Percentiles rank a stretch among this genome's conserved stretches.
phyloP scores from a whole-genome alignment of 1,140 invertebrate genomes.

The Himalopsyche phryganea region DNA sequence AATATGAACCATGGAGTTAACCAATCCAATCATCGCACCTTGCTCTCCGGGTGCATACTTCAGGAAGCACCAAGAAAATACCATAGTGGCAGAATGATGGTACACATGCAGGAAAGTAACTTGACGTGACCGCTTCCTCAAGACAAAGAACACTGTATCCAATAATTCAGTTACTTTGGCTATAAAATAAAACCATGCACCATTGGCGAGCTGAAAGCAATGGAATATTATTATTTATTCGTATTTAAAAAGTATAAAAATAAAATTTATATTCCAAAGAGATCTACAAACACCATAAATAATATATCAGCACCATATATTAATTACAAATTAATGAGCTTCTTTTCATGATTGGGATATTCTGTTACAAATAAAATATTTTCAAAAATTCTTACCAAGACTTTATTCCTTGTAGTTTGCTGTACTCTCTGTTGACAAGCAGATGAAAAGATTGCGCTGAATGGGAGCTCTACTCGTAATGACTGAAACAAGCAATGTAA shows the following conservation, averaged over 20 bases:
- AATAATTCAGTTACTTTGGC: constrained; percentile 63
- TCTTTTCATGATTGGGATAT: no score
- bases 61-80: constrained; percentile 56
- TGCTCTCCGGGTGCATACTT: constrained; percentile 59
- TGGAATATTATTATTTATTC: no score
- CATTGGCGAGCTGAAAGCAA: constrained; percentile 5
- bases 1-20: constrained; percentile 70
- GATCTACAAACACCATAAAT: no score
- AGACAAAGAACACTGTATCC: constrained; percentile 78
- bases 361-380: no score
- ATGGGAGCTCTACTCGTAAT: constrained; percentile 8
- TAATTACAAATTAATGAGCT: no score
- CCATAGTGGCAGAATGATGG: constrained; percentile 67
- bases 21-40: constrained; percentile 56
- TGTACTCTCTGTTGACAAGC: constrained; percentile 2
- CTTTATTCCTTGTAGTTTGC: constrained; percentile 9
- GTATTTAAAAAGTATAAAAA: no score
- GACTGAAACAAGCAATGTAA: constrained; percentile 11
- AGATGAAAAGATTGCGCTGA: constrained; percentile 5
- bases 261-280: no score
- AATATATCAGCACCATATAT: no score
- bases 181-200: constrained; percentile 55
- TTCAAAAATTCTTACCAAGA: neutral
- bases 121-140: constrained; percentile 75
- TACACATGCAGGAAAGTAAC: constrained; percentile 74